A percentile compares a stretch with the other conserved stretches of the same genome.
These are phyloP conservation scores for Callospermophilus lateralis DNA, from an alignment of 2,113 vertebrate species.

Conservation along the genomic window DNA sequence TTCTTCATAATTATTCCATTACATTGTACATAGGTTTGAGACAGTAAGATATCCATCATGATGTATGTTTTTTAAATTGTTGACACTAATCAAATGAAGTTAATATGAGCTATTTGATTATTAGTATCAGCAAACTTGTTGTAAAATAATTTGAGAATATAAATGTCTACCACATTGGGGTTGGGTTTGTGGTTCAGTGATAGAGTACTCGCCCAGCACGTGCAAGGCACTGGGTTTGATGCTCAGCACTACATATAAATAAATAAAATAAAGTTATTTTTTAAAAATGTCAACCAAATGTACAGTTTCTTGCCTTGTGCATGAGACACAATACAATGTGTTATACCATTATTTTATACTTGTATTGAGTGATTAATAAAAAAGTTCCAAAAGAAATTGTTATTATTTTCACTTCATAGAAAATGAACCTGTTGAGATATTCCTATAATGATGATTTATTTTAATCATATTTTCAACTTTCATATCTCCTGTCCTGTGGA, in stretches of 20 bases:
- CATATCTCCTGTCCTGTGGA: not conserved
- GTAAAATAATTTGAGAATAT: not conserved
- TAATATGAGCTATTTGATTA: not conserved
- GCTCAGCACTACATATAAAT: no score
- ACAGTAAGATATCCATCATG: not conserved
- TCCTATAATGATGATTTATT: no score
- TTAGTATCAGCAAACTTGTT: not conserved
- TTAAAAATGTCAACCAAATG: not conserved
- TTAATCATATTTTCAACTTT: not conserved
- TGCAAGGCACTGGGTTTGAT: no score
- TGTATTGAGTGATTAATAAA: not conserved
- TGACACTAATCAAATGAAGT: not conserved
- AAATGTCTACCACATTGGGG: no score
- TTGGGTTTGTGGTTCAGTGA: no score
- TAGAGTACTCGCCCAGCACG: no score
- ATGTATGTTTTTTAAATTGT: no score
- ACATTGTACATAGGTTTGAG: not conserved
- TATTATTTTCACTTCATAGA: not conserved
- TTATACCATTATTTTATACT: no score
- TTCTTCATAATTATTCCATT: not conserved
- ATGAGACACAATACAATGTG: not conserved
- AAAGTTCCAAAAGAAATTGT: not conserved
- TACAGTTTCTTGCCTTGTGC: not conserved
- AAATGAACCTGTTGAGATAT: not conserved
- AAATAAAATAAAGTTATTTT: no score